phyloP scores from a whole-genome alignment of 1,140 invertebrate genomes.

The Dreissena polymorpha region DNA sequence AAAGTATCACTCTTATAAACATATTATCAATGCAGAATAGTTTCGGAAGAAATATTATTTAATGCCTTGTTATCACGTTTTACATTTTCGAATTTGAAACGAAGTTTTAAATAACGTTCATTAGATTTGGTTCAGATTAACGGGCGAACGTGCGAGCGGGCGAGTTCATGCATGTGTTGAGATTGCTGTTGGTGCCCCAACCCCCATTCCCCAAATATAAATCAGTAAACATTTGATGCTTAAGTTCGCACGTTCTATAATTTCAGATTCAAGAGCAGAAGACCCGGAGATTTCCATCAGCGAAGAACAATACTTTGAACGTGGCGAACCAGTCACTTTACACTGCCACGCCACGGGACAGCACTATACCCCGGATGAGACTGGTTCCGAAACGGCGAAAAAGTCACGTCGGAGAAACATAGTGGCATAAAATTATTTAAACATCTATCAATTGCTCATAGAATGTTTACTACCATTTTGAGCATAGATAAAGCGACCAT shows the following conservation, averaged over 20 bases:
- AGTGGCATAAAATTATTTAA: constrained; percentile 60
- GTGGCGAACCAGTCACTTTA: constrained; percentile 61
- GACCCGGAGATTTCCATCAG: constrained; percentile 66
- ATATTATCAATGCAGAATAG: too few relatives aligned
- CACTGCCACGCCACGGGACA: constrained; percentile 66
- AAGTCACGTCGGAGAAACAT: constrained; percentile 44
- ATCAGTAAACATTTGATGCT: too few relatives aligned
- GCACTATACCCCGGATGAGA: constrained; percentile 67
- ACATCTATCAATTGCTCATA: constrained; percentile 54
- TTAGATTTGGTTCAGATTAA: too few relatives aligned
- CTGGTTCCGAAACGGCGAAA: constrained; percentile 62
- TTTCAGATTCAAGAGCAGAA: constrained; percentile 26
- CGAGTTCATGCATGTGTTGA: too few relatives aligned
- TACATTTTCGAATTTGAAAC: too few relatives aligned
- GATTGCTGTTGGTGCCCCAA: not conserved
- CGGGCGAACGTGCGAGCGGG: too few relatives aligned
- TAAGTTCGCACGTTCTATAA: not conserved
- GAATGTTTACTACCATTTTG: constrained; percentile 63
- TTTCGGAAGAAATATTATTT: too few relatives aligned
- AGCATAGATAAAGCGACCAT: constrained; percentile 61
- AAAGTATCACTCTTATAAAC: too few relatives aligned
- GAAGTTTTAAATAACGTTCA: too few relatives aligned
- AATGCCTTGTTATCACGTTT: too few relatives aligned
- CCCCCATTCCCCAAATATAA: too few relatives aligned
- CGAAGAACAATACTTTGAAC: constrained; percentile 61